Percentiles rank a stretch among this genome's conserved stretches.
Evolutionary conservation across 1,140 invertebrate genomes (phyloP).

Genomic region (Leptopilina boulardi): DNA sequence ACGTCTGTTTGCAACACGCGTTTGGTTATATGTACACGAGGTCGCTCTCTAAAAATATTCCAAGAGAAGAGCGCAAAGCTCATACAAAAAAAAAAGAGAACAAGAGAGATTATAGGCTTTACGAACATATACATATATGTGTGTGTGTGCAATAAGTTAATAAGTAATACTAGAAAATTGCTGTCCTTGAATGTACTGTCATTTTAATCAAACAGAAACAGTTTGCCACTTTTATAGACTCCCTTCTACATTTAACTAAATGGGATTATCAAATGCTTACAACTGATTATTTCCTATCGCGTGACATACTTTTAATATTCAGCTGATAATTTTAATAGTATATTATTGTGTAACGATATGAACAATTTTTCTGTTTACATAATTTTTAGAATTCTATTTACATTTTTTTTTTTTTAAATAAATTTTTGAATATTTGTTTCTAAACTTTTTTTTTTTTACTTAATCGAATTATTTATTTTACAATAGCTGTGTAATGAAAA

Average conservation of each 20-base stretch:
- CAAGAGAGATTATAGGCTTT: neutral
- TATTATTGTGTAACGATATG: too few species aligned
- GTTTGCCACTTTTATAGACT: neutral
- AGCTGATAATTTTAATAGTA: neutral
- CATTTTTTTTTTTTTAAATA: too few species aligned
- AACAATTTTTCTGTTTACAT: too few species aligned
- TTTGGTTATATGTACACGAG: conserved; percentile 27
- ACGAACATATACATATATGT: too few species aligned
- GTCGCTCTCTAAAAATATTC: conserved; percentile 19
- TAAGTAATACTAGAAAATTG: neutral
- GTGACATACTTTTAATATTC: conserved; percentile 7
- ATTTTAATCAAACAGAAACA: conserved; percentile 1
- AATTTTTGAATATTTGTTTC: too few species aligned
- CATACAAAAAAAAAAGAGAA: neutral
- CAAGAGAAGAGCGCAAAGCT: neutral
- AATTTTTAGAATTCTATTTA: too few species aligned
- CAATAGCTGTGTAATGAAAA: too few species aligned
- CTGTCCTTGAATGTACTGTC: neutral
- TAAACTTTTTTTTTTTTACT: too few species aligned
- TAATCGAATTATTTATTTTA: too few species aligned
- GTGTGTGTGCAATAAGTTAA: neutral
- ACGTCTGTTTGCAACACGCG: conserved; percentile 6
- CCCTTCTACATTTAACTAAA: neutral
- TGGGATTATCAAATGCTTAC: neutral
- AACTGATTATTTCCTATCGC: conserved; percentile 24